phyloP scores from a whole-genome alignment of 2,888 invertebrate genomes.

The Metellina segmentata region DNA sequence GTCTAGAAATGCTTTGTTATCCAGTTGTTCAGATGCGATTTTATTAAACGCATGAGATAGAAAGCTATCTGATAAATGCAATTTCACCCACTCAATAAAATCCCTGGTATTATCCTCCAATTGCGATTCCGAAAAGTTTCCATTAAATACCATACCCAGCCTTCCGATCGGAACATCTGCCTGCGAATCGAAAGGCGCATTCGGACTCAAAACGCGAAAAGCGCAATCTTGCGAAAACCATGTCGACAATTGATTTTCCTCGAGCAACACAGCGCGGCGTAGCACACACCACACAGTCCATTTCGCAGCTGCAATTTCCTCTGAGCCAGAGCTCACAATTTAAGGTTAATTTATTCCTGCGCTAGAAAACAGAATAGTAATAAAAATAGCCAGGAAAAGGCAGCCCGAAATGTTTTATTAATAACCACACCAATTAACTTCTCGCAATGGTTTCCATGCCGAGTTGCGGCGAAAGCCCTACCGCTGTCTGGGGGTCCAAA shows the following conservation, averaged over 20 bases:
- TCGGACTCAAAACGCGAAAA: neutral
- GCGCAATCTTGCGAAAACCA: conserved; percentile 17
- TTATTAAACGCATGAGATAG: neutral
- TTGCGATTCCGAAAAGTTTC: neutral
- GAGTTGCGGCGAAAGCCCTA: conserved; percentile 1
- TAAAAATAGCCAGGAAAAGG: conserved; percentile 39
- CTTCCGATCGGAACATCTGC: conserved; percentile 47
- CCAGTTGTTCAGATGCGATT: neutral
- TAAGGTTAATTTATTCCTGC: conserved; percentile 40
- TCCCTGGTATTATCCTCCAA: neutral
- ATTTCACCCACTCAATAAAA: conserved; percentile 28
- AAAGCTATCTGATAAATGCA: neutral
- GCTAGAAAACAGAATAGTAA: conserved; percentile 9
- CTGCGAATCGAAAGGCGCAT: conserved; percentile 37
- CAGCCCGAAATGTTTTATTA: conserved; percentile 44
- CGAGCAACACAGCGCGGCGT: conserved; percentile 7
- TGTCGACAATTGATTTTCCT: conserved; percentile 55
- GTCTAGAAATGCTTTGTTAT: no score
- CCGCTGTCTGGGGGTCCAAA: conserved; percentile 7
- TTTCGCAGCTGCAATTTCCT: neutral
- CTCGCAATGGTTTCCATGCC: conserved; percentile 6
- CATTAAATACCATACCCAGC: neutral
- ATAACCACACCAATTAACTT: conserved; percentile 55
- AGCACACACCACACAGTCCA: neutral
- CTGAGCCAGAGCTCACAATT: neutral